Base-by-base conservation (phyloP, 2,888 invertebrate genomes). In the Nemotelus pantherinus region DNA sequence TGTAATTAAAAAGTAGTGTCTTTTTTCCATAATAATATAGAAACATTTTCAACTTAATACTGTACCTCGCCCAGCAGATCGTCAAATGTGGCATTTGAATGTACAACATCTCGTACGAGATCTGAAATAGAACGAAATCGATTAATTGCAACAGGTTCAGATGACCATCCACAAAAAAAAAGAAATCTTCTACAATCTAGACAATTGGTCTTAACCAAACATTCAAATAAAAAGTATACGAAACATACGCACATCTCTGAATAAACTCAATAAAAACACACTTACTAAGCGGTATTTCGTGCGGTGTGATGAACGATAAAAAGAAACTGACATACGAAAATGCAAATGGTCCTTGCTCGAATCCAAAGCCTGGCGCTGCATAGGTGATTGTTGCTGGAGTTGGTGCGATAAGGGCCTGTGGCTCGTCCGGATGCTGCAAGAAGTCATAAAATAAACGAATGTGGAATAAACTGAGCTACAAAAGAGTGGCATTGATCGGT, bases 321-420 rank as follows among this genome's bases (percentile, higher is more conserved):
- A 87, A 87, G 83, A 84, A 84, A 83, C 87, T 86, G 82, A 87
- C 83, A 82, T 85, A 85, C 82, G 86, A 85, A 82, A 86, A 87
- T 80, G 86, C 81, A 81, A 86, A 84, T 81, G 86, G 85, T 80
- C 86, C 87, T 50, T 86, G 85, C 80, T 83, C 83, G 77, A 87
- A 84, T 79, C 86, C 85, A 83, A 87, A 85, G 80, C 85, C 85
- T 77, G 87, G 87, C 82, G 87, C 85, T 82, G 84, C 84, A 82
- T 87, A 87, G 80, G 85, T 84, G 83, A 84, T 85, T 81, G 84
- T 84, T 25, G 64, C 77, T 82, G 85, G 84, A 80, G 83, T 81
- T 80, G 83, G 82, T 75, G 83, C 81, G 80, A 76, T 78, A 57
- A 70, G 76, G 60, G 77, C 72, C 77, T 76, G 67, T 58, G 79